Percentiles rank a stretch among this genome's conserved stretches.
Evolutionary conservation across 2,888 invertebrate species (phyloP).

Genomic region (Teinopalpus imperialis): DNA sequence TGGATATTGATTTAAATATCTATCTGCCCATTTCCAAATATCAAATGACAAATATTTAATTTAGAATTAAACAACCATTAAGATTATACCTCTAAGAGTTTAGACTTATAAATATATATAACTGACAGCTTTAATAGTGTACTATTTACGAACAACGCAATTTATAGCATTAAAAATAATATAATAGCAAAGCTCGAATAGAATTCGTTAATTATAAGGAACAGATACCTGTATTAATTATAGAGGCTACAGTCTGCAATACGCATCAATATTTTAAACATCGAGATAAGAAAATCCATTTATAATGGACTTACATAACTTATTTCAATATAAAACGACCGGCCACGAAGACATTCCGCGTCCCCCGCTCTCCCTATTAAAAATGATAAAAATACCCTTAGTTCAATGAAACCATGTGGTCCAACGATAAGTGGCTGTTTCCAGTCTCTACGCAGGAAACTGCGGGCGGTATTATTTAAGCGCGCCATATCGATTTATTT

Average conservation of each 20-base stretch:
- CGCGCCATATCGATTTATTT: slow-evolving; percentile 75
- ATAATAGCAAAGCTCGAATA: slow-evolving; percentile 11
- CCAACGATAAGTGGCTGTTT: slow-evolving; percentile 53
- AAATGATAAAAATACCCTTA: slow-evolving; percentile 36
- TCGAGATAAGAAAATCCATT: slow-evolving; percentile 52
- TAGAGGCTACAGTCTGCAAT: slow-evolving; percentile 47
- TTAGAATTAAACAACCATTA: background rate
- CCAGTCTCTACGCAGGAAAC: slow-evolving; percentile 48
- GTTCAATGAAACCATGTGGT: slow-evolving; percentile 47
- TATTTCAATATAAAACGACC: slow-evolving; percentile 44
- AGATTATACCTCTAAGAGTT: background rate
- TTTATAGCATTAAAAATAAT: slow-evolving; percentile 8
- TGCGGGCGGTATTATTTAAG: slow-evolving; percentile 76
- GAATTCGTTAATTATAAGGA: slow-evolving; percentile 17
- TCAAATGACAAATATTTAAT: slow-evolving; percentile 8
- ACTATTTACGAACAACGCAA: slow-evolving; percentile 6
- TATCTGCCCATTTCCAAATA: background rate
- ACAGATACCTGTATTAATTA: slow-evolving; percentile 27
- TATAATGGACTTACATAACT: slow-evolving; percentile 55
- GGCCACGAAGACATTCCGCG: slow-evolving; percentile 38
- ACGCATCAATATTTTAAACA: slow-evolving; percentile 52
- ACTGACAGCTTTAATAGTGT: slow-evolving; percentile 3
- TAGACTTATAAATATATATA: slow-evolving; percentile 13
- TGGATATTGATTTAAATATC: slow-evolving; percentile 5
- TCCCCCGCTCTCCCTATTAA: slow-evolving; percentile 30